phyloP scores from a whole-genome alignment of 2,888 invertebrate genomes.

The Formica aserva region DNA sequence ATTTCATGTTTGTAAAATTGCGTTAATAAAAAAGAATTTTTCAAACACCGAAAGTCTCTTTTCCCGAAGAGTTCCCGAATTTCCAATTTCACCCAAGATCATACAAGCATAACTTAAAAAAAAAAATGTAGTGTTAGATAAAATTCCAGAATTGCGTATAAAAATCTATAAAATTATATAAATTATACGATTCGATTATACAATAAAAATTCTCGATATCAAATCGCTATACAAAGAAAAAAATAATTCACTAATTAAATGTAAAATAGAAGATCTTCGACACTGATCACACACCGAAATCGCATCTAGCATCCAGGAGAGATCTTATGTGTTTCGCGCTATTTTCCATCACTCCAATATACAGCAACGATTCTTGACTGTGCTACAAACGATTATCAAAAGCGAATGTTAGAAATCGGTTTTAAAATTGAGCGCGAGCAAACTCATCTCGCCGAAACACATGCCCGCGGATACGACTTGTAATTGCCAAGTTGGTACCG shows the following conservation, averaged over 20 bases:
- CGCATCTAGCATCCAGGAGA: not conserved
- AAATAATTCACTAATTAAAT: not conserved
- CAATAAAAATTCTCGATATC: not conserved
- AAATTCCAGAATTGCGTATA: not conserved
- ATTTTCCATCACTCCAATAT: not conserved
- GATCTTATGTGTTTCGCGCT: not conserved
- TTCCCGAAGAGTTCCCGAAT: not conserved
- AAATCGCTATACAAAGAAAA: not conserved
- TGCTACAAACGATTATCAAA: not conserved
- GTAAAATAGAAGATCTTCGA: not conserved
- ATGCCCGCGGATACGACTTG: not conserved
- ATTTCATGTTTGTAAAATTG: not conserved
- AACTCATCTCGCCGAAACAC: constrained; percentile 2
- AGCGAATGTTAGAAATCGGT: not conserved
- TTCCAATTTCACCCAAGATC: not conserved
- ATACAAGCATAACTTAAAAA: not conserved
- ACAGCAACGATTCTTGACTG: not conserved
- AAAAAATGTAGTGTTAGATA: not conserved
- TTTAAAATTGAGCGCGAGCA: not conserved
- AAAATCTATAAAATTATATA: not conserved
- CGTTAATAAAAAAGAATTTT: not conserved
- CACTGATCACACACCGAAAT: not conserved
- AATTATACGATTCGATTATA: not conserved
- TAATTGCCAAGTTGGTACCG: constrained; percentile 36
- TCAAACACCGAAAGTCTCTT: not conserved